These are phyloP conservation scores for Lamellibrachia satsuma DNA, from an alignment of 2,888 invertebrate genomes.

Conservation along the genomic window DNA sequence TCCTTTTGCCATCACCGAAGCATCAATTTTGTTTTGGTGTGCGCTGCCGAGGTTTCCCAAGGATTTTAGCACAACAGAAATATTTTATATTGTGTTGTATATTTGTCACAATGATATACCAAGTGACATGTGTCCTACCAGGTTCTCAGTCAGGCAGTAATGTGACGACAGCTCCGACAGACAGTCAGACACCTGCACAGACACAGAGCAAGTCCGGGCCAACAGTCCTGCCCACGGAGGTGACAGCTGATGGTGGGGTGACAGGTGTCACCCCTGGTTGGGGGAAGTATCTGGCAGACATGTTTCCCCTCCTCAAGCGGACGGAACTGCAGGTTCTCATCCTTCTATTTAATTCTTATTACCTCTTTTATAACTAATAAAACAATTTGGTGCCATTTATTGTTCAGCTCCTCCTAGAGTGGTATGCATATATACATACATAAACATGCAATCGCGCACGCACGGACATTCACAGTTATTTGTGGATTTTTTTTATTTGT, in stretches of 20 bases:
- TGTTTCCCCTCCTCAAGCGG: conserved; percentile 53
- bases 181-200: conserved; percentile 22
- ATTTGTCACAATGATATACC: conserved; percentile 23
- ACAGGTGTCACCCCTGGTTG: conserved; percentile 41
- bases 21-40: too few relatives aligned
- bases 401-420: too few relatives aligned
- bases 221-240: background rate
- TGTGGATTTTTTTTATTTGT: too few relatives aligned
- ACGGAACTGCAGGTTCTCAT: conserved; percentile 56
- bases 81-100: too few relatives aligned
- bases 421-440: too few relatives aligned
- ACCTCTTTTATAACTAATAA: too few relatives aligned
- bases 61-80: too few relatives aligned
- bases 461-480: too few relatives aligned
- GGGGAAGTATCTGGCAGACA: background rate
- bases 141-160: conserved; percentile 17
- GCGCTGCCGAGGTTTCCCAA: too few relatives aligned
- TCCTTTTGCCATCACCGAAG: too few relatives aligned
- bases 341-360: background rate
- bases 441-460: too few relatives aligned
- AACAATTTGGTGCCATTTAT: too few relatives aligned
- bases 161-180: conserved; percentile 22
- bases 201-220: background rate
- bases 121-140: background rate
- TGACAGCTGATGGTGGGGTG: background rate